phyloP scores from a whole-genome alignment of 2,888 invertebrate species.

The Blera fallax region DNA sequence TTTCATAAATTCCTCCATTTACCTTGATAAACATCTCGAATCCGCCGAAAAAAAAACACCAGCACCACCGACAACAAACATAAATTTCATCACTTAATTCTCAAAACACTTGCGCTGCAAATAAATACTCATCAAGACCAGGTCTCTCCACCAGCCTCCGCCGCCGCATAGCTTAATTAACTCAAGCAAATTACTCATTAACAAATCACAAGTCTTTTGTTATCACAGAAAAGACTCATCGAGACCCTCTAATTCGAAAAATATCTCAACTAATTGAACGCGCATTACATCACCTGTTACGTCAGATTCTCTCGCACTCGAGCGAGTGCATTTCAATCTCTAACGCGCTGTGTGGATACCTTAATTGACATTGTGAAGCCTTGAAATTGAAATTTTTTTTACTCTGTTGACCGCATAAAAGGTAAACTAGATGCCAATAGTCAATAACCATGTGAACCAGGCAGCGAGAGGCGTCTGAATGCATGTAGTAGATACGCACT shows the following conservation, averaged over 20 bases:
- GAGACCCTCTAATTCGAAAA: neutral
- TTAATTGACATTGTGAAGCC: conserved; percentile 63
- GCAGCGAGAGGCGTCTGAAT: neutral
- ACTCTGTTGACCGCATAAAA: conserved; percentile 57
- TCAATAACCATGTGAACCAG: neutral
- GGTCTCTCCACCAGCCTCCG: neutral
- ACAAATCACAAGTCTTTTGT: neutral
- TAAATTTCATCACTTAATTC: neutral
- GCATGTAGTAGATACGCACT: conserved; percentile 51
- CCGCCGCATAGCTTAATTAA: neutral
- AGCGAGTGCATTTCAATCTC: conserved; percentile 24
- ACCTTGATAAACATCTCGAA: neutral
- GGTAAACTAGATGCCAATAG: conserved; percentile 50
- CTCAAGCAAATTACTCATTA: neutral
- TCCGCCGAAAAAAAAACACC: neutral
- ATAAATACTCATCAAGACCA: neutral
- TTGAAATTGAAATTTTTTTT: conserved; percentile 64
- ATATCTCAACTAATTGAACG: conserved; percentile 12
- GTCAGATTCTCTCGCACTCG: neutral
- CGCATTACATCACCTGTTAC: conserved; percentile 26
- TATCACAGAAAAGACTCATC: neutral
- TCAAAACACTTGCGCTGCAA: neutral
- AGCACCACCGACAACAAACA: too few relatives aligned
- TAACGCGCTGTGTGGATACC: conserved; percentile 17
- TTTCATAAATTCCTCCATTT: neutral